Conservation (phyloP, 2,797 vertebrate genomes). For the Neosalanx taihuensis region DNA sequence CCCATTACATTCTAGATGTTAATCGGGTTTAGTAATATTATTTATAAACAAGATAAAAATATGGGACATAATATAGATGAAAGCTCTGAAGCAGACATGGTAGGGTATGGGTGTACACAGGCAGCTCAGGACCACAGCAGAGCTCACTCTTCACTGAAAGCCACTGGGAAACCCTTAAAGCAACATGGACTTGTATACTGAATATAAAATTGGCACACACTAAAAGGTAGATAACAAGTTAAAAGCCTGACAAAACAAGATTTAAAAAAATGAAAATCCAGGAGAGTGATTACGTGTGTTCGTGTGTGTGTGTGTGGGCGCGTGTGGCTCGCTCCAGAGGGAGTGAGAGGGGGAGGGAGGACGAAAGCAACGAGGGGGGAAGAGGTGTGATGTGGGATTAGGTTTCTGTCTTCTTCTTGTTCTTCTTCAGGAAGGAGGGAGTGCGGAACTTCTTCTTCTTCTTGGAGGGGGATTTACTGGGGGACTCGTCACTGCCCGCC, state of each 20-base stretch:
- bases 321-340: constrained; percentile 44
- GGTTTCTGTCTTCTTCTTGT: constrained; percentile 94
- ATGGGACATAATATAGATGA: constrained; percentile 44
- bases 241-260: constrained; percentile 59
- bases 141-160: constrained; percentile 62
- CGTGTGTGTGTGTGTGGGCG: constrained; percentile 25
- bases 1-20: constrained; percentile 86
- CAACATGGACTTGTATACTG: constrained; percentile 49
- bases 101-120: constrained; percentile 44
- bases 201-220: constrained; percentile 71
- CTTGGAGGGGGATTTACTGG: constrained; percentile 97
- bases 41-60: constrained; percentile 44
- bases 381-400: constrained; percentile 55
- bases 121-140: constrained; percentile 63
- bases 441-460: constrained; percentile 99
- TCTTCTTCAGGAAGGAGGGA: constrained; percentile 98
- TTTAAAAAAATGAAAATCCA: constrained; percentile 42
- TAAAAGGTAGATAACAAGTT: constrained; percentile 67
- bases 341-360: constrained; percentile 35
- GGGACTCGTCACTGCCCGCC: constrained; percentile 91
- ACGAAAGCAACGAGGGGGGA: constrained; percentile 15
- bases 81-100: background rate
- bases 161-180: constrained; percentile 60
- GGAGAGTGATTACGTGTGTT: no score
- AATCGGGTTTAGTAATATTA: constrained; percentile 66